phyloP scores from a whole-genome alignment of 2,797 vertebrate species.

The Tapirus indicus region DNA sequence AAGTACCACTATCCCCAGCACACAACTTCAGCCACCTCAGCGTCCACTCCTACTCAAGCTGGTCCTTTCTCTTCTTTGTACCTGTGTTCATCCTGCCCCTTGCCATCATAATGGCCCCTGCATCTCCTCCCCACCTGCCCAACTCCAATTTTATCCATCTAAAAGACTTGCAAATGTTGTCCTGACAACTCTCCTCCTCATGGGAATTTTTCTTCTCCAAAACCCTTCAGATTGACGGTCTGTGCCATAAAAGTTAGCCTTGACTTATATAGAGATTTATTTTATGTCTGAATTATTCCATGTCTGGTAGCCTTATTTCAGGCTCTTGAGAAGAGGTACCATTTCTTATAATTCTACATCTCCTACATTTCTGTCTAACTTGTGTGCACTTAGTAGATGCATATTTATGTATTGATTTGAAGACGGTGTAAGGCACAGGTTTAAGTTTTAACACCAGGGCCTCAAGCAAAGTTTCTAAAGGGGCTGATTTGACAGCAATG shows the following conservation, averaged over 20 bases:
- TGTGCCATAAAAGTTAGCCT: not conserved
- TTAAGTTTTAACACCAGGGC: not conserved
- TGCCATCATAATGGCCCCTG: not conserved
- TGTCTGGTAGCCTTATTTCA: not conserved
- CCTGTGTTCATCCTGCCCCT: not conserved
- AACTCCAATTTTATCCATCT: not conserved
- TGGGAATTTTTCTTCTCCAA: not conserved
- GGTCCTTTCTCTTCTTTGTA: not conserved
- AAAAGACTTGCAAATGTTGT: not conserved
- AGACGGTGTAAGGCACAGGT: no score
- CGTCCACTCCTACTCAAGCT: fast-evolving
- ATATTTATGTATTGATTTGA: not conserved
- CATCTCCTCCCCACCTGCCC: no score
- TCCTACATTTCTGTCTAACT: not conserved
- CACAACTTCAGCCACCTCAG: fast-evolving
- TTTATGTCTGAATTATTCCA: not conserved
- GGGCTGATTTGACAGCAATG: not conserved
- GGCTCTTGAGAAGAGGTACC: not conserved
- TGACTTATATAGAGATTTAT: not conserved
- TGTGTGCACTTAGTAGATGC: fast-evolving
- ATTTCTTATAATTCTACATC: not conserved
- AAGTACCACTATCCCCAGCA: not conserved
- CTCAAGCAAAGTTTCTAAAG: not conserved
- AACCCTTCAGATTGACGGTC: not conserved
- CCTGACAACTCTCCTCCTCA: not conserved